Evolutionary conservation across 2,797 vertebrate genomes (phyloP).

Genomic region (Lagothrix lagotricha): DNA sequence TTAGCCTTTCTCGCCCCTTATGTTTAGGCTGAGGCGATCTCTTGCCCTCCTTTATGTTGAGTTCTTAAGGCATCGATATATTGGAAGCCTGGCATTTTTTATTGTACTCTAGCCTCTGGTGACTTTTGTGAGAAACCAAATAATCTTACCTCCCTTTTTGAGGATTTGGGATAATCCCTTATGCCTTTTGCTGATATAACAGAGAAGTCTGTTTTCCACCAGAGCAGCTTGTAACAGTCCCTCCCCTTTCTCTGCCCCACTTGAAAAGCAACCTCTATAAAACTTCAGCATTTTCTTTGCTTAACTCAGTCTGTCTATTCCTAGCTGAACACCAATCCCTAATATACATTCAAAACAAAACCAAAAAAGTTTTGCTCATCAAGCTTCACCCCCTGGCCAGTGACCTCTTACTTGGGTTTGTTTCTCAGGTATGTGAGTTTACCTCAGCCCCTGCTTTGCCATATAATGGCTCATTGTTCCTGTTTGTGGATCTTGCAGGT

Average conservation of each 20-base stretch:
- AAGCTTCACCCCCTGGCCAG: background rate
- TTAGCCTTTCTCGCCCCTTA: background rate
- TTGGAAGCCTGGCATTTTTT: background rate
- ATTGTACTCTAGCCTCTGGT: background rate
- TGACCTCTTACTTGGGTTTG: conserved; percentile 38
- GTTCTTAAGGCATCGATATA: background rate
- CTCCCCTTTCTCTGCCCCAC: background rate
- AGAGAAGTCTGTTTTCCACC: background rate
- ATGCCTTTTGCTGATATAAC: background rate
- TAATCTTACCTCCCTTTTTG: background rate
- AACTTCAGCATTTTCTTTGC: background rate
- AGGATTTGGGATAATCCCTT: conserved; percentile 6
- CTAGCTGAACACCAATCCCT: background rate
- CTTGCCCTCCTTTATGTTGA: background rate
- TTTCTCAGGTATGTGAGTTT: conserved; percentile 47
- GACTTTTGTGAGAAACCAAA: background rate
- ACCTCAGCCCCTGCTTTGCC: conserved; percentile 43
- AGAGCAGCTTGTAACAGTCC: background rate
- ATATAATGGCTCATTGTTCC: conserved; percentile 59
- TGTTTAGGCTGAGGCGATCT: background rate
- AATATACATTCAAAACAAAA: conserved; percentile 1
- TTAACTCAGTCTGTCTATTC: background rate
- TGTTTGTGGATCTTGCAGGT: conserved; percentile 55
- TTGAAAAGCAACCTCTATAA: background rate
- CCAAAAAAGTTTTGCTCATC: background rate